Percentiles rank a stretch among this genome's conserved stretches.
phyloP scores from a whole-genome alignment of 2,113 vertebrate species.

The Cromileptes altivelis region DNA sequence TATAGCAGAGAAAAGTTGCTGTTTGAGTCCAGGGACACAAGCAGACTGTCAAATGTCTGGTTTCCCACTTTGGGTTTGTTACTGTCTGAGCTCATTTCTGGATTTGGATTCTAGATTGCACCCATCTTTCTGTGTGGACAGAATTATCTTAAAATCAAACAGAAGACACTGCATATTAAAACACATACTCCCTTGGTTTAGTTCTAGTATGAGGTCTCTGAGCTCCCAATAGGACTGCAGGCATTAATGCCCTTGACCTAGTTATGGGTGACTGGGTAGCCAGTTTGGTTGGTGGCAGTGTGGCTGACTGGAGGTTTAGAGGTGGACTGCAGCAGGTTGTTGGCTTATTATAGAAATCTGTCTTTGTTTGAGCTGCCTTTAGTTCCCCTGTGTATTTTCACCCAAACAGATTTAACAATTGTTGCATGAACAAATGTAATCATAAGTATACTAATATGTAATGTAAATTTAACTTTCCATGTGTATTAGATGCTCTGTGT shows the following conservation, averaged over 20 bases:
- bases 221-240: constrained; percentile 16
- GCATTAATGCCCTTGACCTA: constrained; percentile 41
- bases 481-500: too few relatives aligned
- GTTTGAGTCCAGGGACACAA: neutral
- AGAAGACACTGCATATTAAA: neutral
- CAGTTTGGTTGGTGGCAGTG: neutral
- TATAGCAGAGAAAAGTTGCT: neutral
- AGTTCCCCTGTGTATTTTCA: neutral
- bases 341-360: neutral
- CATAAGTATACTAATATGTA: too few relatives aligned
- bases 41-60: neutral
- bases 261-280: neutral
- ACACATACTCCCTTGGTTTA: neutral
- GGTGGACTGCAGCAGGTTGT: neutral
- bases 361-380: neutral
- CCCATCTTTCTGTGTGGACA: neutral
- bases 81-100: constrained; percentile 16
- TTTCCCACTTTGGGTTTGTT: neutral
- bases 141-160: neutral
- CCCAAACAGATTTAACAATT: too few relatives aligned
- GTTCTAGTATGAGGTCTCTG: neutral
- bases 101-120: neutral
- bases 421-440: too few relatives aligned
- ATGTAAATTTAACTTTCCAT: too few relatives aligned
- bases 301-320: constrained; percentile 10